Percentiles rank a stretch among this genome's conserved stretches.
Conservation (phyloP, 1,140 invertebrate species). For the Triops cancriformis region DNA sequence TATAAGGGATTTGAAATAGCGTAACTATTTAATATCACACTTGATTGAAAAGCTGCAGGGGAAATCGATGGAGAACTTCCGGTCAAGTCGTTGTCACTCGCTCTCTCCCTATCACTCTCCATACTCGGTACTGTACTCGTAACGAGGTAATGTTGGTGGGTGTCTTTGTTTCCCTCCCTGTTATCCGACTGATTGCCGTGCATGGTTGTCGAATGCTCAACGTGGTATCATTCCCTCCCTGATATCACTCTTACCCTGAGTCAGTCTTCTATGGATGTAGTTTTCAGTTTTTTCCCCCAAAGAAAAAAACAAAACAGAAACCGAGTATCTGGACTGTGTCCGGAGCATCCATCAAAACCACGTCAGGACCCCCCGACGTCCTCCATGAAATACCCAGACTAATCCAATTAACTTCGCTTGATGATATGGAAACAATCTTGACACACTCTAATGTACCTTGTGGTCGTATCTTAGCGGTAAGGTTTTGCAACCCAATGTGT, state of each 20-base stretch:
- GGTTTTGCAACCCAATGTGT: not conserved
- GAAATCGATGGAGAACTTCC: not conserved
- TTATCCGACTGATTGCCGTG: no score
- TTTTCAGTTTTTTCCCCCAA: no score
- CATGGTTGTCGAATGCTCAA: no score
- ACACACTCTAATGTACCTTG: not conserved
- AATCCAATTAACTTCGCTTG: conserved; percentile 14
- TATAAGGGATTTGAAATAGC: not conserved
- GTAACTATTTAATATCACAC: not conserved
- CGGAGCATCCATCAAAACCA: no score
- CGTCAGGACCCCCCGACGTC: not conserved
- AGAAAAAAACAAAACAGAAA: no score
- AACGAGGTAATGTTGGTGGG: no score
- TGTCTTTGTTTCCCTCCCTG: no score
- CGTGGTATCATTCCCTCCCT: no score
- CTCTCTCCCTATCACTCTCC: not conserved
- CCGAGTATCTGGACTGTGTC: no score
- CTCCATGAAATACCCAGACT: not conserved
- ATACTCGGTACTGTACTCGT: no score
- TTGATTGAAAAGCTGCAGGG: not conserved
- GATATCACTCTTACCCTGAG: no score
- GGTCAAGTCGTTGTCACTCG: not conserved
- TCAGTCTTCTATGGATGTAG: no score
- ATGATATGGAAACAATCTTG: conserved; percentile 1
- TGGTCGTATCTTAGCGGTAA: not conserved